Percentiles rank a stretch among this genome's conserved stretches.
Evolutionary conservation across 2,113 vertebrate species (phyloP).

Genomic region (Syrmaticus mikado): DNA sequence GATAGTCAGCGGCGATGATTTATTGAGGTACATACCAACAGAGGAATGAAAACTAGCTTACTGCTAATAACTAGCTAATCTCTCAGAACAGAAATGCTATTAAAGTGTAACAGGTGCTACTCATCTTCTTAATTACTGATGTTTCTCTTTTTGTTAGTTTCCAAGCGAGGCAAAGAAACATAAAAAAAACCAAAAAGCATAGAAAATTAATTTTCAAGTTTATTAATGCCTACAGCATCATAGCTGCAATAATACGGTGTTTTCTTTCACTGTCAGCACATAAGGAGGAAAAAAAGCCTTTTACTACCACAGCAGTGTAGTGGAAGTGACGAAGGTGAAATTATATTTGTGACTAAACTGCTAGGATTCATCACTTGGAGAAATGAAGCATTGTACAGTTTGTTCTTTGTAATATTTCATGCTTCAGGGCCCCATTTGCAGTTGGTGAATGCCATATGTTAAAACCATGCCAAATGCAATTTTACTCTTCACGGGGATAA

Average conservation of each 20-base stretch:
- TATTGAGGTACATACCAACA: not conserved
- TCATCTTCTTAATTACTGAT: not conserved
- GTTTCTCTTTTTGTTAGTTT: not conserved
- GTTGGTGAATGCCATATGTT: slow-evolving; percentile 50
- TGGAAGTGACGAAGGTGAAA: slow-evolving; percentile 49
- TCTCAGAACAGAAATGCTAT: not conserved
- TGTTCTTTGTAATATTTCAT: slow-evolving; percentile 64
- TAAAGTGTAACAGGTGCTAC: not conserved
- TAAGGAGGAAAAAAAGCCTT: slow-evolving; percentile 1
- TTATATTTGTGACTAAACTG: slow-evolving; percentile 59
- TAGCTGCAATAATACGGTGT: not conserved
- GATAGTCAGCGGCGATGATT: fast-evolving
- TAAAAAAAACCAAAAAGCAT: not conserved
- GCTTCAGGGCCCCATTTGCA: slow-evolving; percentile 62
- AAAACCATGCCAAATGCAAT: slow-evolving; percentile 60
- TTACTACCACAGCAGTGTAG: not conserved
- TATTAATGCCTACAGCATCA: not conserved
- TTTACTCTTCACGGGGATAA: slow-evolving; percentile 51
- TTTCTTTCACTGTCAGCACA: not conserved
- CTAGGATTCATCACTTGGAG: slow-evolving; percentile 50
- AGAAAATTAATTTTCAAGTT: not conserved
- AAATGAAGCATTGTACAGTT: slow-evolving; percentile 59
- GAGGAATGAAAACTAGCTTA: not conserved
- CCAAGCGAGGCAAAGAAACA: not conserved
- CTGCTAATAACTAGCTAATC: not conserved